These are phyloP conservation scores for Anolis sagrei DNA, from an alignment of 2,113 vertebrate genomes.

Conservation along the genomic window DNA sequence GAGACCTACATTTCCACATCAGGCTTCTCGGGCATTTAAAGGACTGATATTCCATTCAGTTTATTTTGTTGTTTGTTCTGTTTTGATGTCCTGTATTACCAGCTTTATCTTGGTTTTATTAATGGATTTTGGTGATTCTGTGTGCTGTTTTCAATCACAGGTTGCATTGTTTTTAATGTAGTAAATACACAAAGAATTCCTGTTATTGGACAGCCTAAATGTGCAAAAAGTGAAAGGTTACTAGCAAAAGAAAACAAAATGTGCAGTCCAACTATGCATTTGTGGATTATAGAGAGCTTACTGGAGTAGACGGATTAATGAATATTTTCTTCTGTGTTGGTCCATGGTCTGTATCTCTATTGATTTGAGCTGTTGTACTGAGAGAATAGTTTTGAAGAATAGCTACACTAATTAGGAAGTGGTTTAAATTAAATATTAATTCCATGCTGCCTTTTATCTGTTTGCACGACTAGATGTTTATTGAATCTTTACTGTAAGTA, in stretches of 20 bases:
- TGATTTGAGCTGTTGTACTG: not conserved
- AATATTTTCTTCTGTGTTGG: not conserved
- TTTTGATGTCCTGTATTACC: too few relatives aligned
- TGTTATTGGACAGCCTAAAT: too few relatives aligned
- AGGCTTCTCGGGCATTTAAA: too few relatives aligned
- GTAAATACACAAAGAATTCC: too few relatives aligned
- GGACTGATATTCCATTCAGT: too few relatives aligned
- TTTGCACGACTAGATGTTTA: constrained; percentile 47
- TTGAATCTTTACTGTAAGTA: constrained; percentile 48
- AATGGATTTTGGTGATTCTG: too few relatives aligned
- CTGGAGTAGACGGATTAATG: not conserved
- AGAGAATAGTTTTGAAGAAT: not conserved
- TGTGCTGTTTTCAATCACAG: too few relatives aligned
- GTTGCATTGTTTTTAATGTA: too few relatives aligned
- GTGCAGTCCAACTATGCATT: not conserved
- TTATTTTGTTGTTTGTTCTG: too few relatives aligned
- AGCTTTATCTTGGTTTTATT: too few relatives aligned
- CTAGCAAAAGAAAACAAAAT: not conserved
- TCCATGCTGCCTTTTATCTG: not conserved
- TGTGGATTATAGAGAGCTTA: not conserved
- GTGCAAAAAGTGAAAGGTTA: not conserved
- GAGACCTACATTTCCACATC: too few relatives aligned
- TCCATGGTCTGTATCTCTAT: not conserved
- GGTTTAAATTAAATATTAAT: constrained; percentile 13
- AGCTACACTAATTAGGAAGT: not conserved